These are phyloP conservation scores for Ambastaia sidthimunki DNA, from an alignment of 2,797 vertebrate genomes.

Conservation along the genomic window DNA sequence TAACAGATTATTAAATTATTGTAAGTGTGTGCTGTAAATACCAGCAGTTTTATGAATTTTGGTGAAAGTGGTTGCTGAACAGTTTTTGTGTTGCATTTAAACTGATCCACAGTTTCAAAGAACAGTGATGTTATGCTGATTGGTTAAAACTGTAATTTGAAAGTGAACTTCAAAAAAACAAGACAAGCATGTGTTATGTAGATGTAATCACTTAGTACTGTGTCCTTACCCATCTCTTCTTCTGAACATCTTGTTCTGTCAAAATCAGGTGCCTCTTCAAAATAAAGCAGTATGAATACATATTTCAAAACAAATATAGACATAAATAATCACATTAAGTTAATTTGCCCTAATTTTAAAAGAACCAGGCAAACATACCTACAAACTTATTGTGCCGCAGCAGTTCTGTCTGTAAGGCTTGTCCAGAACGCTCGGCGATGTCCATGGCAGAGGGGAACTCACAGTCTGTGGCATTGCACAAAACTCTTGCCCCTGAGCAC, in stretches of 20 bases:
- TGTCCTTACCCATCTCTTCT: slow-evolving; percentile 42
- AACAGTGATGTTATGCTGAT: neutral
- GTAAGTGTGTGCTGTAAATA: no score
- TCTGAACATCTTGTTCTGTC: slow-evolving; percentile 22
- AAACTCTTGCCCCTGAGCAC: slow-evolving; percentile 76
- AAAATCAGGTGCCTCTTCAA: slow-evolving; percentile 66
- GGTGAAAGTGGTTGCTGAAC: no score
- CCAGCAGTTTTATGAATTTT: no score
- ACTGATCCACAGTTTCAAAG: neutral
- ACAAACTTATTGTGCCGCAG: slow-evolving; percentile 77
- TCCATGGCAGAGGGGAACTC: slow-evolving; percentile 66
- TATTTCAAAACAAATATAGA: no score
- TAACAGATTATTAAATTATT: no score
- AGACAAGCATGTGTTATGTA: neutral
- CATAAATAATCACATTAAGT: neutral
- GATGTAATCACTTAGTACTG: neutral
- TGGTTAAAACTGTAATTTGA: neutral
- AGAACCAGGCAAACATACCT: slow-evolving; percentile 59
- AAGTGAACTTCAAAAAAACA: no score
- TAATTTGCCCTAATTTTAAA: neutral
- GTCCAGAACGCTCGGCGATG: slow-evolving; percentile 73
- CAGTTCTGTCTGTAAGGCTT: slow-evolving; percentile 74
- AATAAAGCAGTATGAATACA: neutral
- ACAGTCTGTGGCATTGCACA: slow-evolving; percentile 61
- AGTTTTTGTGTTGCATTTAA: no score